Evolutionary conservation across 2,888 invertebrate genomes (phyloP), one percentile per base, ranked within the genome.

Genomic region (Corythucha ciliata): DNA sequence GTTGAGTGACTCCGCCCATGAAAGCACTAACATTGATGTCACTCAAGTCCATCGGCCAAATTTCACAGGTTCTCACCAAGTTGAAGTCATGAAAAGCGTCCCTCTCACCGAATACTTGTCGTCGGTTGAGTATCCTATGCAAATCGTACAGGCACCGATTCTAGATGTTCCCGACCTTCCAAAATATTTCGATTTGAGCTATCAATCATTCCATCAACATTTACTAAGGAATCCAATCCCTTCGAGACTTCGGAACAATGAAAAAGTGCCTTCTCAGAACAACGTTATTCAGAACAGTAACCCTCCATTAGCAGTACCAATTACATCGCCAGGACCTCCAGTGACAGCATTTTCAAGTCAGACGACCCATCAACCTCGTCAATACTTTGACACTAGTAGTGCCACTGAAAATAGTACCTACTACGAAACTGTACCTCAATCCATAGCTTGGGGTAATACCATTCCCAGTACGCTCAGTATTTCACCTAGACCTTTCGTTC

Each of bases 81-180:
- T 78, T 8, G 72, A 78, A 61, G 69, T 80, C 20, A 67, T 76
- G 40, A 76, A 79, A 61, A 82, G 83, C 63, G 71, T 83, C 46
- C 78, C 80, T 34, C 61, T 84, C 5, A 77, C 76, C 3, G 80
- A 82, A 63, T 83, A 75, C 61, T 71, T 81, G 1, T 79, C 82
- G 34, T 79, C 81, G 2, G 72, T 83, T 34, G 81, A 83, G 59
- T 81, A 83, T 66, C 81, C 84, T 8, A 74, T 81, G 34, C 79
- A 80, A 58, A 74, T 79, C 48, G 75, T 83, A 52, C 78, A 83
- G 61, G 78, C 86, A 14, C 79, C 81, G 16, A 62, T 80, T n/a
- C 72, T 80, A 48, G 81, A 81, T 61, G 68, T 80, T 34, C 72
- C 73, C 46, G 63, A 69, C 14, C 50, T 58, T 20, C 55, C 54